phyloP scores from a whole-genome alignment of 2,888 invertebrate species.

The Ennomos quercinarius region DNA sequence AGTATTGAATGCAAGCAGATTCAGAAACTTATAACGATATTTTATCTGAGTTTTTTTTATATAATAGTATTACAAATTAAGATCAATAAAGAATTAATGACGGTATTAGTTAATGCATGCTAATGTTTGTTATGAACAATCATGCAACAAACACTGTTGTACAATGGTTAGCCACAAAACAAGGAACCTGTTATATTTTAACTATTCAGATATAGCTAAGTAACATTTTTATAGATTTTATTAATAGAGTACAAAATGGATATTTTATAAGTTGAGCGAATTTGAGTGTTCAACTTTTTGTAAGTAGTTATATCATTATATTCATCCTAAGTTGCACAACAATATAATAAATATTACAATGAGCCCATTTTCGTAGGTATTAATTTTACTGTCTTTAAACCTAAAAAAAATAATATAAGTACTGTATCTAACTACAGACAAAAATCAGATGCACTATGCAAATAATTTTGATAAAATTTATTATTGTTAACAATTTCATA shows the following conservation, averaged over 20 bases:
- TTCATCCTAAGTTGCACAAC: conserved; percentile 13
- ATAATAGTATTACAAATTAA: neutral
- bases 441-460: conserved; percentile 44
- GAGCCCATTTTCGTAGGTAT: conserved; percentile 21
- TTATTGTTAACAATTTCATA: conserved; percentile 73
- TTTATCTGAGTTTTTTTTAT: conserved; percentile 1
- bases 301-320: conserved; percentile 3
- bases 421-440: conserved; percentile 33
- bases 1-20: too few species aligned
- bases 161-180: conserved; percentile 26
- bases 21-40: neutral
- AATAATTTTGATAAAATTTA: conserved; percentile 65
- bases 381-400: conserved; percentile 18
- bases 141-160: conserved; percentile 24
- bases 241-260: neutral
- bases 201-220: too few species aligned
- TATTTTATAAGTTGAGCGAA: conserved; percentile 16
- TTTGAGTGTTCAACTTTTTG: neutral
- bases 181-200: neutral
- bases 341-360: conserved; percentile 27
- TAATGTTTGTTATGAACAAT: conserved; percentile 27
- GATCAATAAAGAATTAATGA: conserved; percentile 4
- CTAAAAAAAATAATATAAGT: conserved; percentile 31
- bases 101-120: conserved; percentile 27
- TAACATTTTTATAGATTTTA: neutral